Base-by-base conservation (phyloP, 1,140 invertebrate species). In the Pseudomyrmex flavicornis region DNA sequence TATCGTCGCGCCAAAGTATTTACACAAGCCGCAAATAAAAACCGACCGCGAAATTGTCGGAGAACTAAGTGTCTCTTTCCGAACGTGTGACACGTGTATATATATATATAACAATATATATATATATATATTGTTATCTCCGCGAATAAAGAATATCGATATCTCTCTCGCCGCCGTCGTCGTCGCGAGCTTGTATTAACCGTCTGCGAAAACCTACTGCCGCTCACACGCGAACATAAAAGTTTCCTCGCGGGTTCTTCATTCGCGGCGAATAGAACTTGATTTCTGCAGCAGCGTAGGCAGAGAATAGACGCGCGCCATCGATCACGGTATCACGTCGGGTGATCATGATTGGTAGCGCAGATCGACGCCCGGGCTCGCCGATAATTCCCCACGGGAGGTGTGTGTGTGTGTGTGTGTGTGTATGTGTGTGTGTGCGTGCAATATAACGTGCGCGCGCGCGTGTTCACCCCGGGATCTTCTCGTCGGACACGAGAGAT, bases 311-410 rank as follows among this genome's bases (percentile, higher is more conserved):
- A 75, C 72, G 75, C 79, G 59, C 5, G 35, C 61, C 72, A 84
- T 85, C 84, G 84, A 85, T 85, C 84, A 65, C 82, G 46, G 44
- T 72, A 85, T 82, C 77, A 35, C 68, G 62, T 85, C 68, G 77
- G 68, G n/a, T 82, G 77, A 85, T 85, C 77, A 82, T 82, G 82
- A 85, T 85, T 77, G 73, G 84, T 75, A 50, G 82, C 52, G 50
- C 56, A 68, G 22, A 76, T 85, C 84, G 84, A 63, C 82, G 65
- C 44, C 48, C 46, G 62, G 52, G 61, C 72, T 68, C 4, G 15
- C 79, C 35, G 84, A 74, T 85, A 85, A 85, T 85, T 84, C 72
- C 72, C 52, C 63, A 59, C 72, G 63, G 52, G 73, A 83, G 17
- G 17, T 48, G 56, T 35, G 69, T 8, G 52, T 9, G n/a, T 2